Conservation (phyloP, 2,113 vertebrate genomes). For the Stegostoma tigrinum region DNA sequence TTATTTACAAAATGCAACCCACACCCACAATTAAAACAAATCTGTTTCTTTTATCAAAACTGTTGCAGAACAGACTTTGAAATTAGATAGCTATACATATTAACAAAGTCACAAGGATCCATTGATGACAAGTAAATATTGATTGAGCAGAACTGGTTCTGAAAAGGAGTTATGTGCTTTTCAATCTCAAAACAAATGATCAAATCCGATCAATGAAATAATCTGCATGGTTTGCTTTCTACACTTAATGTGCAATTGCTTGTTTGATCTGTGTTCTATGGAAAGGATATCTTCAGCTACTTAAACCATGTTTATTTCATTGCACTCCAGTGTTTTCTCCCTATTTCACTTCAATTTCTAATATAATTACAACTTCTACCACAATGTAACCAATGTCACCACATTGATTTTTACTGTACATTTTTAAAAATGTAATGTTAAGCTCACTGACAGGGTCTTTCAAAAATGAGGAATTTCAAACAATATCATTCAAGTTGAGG, state of each 20-base stretch:
- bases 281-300: not conserved
- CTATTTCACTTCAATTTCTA: not conserved
- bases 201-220: not conserved
- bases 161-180: not conserved
- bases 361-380: not conserved
- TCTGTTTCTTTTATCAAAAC: not conserved
- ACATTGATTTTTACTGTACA: not conserved
- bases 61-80: not conserved
- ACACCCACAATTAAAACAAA: not conserved
- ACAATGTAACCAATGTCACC: not conserved
- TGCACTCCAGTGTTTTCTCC: not conserved
- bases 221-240: not conserved
- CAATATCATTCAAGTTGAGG: not conserved
- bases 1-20: not conserved
- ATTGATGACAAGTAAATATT: not conserved
- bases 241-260: not conserved
- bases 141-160: not conserved
- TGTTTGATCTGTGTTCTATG: not conserved
- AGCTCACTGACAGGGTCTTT: not conserved
- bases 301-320: not conserved
- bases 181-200: not conserved
- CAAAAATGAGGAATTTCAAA: not conserved
- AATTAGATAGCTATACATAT: not conserved
- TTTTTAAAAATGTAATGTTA: not conserved
- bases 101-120: not conserved